These are phyloP conservation scores for Archips crataeganus DNA, from an alignment of 2,888 invertebrate genomes.

Conservation along the genomic window DNA sequence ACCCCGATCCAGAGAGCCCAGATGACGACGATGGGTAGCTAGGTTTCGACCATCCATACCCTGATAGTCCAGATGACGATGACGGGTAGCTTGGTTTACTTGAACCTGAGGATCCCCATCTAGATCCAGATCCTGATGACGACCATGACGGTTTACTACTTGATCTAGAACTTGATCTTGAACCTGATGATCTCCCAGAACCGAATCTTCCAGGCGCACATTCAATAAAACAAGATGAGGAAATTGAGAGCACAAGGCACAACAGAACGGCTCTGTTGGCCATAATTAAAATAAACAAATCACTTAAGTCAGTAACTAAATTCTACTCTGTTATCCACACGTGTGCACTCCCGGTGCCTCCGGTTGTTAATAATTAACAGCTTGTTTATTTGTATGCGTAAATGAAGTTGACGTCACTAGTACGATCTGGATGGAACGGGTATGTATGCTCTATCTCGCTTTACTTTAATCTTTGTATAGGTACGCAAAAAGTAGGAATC, in stretches of 20 bases:
- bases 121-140: slow-evolving; percentile 31
- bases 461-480: not conserved
- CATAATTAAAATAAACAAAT: slow-evolving; percentile 54
- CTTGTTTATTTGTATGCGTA: slow-evolving; percentile 5
- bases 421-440: slow-evolving; percentile 11
- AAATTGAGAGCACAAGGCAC: slow-evolving; percentile 63
- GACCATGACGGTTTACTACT: slow-evolving; percentile 41
- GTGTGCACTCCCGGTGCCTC: slow-evolving; percentile 3
- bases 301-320: not conserved
- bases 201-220: slow-evolving; percentile 48
- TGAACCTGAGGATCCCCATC: slow-evolving; percentile 38
- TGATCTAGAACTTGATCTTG: slow-evolving; percentile 43
- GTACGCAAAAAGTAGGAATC: not conserved
- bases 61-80: slow-evolving; percentile 49
- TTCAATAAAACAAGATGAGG: slow-evolving; percentile 57
- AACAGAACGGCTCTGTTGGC: slow-evolving; percentile 67
- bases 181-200: slow-evolving; percentile 40
- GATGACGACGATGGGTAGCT: slow-evolving; percentile 43
- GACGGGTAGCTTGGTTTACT: slow-evolving; percentile 45
- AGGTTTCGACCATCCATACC: slow-evolving; percentile 44
- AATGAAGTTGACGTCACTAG: slow-evolving; percentile 7
- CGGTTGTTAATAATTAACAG: not conserved
- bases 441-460: not conserved
- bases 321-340: not conserved
- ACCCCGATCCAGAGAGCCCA: slow-evolving; percentile 46